phyloP scores from a whole-genome alignment of 1,140 invertebrate genomes.

The Tyrophagus putrescentiae region DNA sequence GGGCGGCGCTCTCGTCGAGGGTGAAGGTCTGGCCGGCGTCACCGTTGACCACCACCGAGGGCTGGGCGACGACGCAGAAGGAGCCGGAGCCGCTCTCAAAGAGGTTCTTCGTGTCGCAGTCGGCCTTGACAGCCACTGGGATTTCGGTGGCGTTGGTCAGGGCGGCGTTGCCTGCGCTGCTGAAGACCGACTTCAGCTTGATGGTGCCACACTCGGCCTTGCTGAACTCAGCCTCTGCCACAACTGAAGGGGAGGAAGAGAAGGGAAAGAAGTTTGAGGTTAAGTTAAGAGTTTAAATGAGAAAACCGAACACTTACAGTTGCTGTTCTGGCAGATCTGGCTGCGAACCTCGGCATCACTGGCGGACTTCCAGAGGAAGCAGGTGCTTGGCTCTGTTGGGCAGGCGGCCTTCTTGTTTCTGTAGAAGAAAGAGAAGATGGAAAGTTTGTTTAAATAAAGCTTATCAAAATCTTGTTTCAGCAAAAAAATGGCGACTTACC shows the following conservation, averaged over 20 bases:
- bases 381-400: neutral
- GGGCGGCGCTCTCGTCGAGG: neutral
- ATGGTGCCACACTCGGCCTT: neutral
- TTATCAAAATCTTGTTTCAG: neutral
- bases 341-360: neutral
- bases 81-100: neutral
- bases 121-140: neutral
- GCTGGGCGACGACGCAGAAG: no score
- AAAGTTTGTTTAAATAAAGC: neutral
- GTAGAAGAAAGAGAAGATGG: neutral
- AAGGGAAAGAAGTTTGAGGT: neutral
- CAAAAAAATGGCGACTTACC: constrained; percentile 10
- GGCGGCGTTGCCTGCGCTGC: neutral
- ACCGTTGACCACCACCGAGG: neutral
- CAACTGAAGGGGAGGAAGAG: neutral
- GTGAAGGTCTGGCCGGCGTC: neutral
- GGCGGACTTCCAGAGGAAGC: neutral
- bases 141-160: neutral
- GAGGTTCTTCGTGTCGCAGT: neutral
- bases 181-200: neutral
- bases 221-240: neutral
- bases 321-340: neutral
- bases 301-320: neutral
- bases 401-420: neutral
- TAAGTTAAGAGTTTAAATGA: neutral